These are phyloP conservation scores for Drosophila nasuta DNA, from an alignment of 1,140 invertebrate species.

Conservation along the genomic window DNA sequence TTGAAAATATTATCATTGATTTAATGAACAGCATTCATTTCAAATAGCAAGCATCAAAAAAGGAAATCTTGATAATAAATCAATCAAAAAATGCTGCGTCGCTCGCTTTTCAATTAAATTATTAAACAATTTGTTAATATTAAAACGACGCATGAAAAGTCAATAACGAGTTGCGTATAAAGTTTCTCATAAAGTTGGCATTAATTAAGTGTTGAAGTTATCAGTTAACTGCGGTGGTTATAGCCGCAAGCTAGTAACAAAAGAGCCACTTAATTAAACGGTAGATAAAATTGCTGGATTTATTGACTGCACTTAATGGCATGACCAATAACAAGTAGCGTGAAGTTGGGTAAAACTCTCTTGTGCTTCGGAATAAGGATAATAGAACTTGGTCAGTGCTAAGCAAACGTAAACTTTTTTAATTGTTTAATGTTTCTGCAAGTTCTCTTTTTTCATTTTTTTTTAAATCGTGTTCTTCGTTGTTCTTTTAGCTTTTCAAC, in stretches of 20 bases:
- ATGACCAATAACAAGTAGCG: slow-evolving; percentile 2
- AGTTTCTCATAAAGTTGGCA: neutral
- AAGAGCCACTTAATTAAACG: slow-evolving; percentile 18
- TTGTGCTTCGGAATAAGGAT: neutral
- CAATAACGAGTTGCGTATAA: neutral
- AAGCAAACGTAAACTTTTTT: slow-evolving; percentile 63
- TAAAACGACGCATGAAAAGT: neutral
- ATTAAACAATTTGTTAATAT: neutral
- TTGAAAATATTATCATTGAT: too few species aligned
- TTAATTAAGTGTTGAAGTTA: slow-evolving; percentile 9
- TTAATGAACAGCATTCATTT: too few species aligned
- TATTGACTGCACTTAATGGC: slow-evolving; percentile 26
- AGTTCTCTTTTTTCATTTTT: slow-evolving; percentile 15
- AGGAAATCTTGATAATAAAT: neutral
- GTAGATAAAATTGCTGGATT: slow-evolving; percentile 25
- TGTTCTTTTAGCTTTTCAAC: slow-evolving; percentile 50
- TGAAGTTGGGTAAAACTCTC: slow-evolving; percentile 11
- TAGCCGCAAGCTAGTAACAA: slow-evolving; percentile 1
- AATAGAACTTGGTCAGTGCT: slow-evolving; percentile 26
- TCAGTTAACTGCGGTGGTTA: slow-evolving; percentile 2
- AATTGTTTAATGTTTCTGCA: slow-evolving; percentile 74
- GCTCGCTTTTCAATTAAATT: neutral
- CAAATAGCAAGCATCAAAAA: neutral
- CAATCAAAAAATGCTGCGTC: neutral
- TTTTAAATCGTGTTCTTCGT: slow-evolving; percentile 47